phyloP scores from a whole-genome alignment of 1,140 invertebrate species.

The Dinoponera quadriceps region DNA sequence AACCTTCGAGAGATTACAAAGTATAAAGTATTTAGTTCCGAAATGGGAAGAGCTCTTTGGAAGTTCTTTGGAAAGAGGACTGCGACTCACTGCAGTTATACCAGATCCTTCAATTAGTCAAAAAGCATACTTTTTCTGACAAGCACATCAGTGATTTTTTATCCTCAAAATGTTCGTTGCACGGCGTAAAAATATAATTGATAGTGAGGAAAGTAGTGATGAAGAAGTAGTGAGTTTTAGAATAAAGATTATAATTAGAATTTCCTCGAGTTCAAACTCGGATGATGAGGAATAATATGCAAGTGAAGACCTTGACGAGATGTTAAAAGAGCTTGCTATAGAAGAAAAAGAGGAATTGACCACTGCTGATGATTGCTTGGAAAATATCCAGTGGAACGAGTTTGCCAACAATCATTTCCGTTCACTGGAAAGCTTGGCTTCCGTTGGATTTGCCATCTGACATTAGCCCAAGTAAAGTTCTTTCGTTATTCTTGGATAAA shows the following conservation, averaged over 20 bases:
- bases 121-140: constrained; percentile 35
- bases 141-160: constrained; percentile 2
- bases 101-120: constrained; percentile 13
- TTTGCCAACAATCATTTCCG: constrained; percentile 45
- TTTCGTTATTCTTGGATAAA: constrained; percentile 49
- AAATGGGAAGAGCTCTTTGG: no score
- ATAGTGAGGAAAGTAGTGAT: not conserved
- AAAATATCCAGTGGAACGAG: constrained; percentile 52
- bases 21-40: no score
- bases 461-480: constrained; percentile 47
- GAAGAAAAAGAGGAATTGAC: constrained; percentile 40
- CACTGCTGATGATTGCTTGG: constrained; percentile 14
- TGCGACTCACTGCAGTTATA: constrained; percentile 2
- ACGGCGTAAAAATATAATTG: not conserved
- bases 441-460: constrained; percentile 41
- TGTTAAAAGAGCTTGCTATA: constrained; percentile 43
- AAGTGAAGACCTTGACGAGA: constrained; percentile 37
- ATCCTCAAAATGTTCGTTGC: not conserved
- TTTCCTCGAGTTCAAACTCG: constrained; percentile 46
- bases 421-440: constrained; percentile 56
- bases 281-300: constrained; percentile 27
- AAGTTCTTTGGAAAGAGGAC: no score
- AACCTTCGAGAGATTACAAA: not conserved
- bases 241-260: constrained; percentile 35
- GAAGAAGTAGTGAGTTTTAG: constrained; percentile 17